Evolutionary conservation across 2,888 invertebrate species (phyloP).

Genomic region (Trichopoda pennipes): DNA sequence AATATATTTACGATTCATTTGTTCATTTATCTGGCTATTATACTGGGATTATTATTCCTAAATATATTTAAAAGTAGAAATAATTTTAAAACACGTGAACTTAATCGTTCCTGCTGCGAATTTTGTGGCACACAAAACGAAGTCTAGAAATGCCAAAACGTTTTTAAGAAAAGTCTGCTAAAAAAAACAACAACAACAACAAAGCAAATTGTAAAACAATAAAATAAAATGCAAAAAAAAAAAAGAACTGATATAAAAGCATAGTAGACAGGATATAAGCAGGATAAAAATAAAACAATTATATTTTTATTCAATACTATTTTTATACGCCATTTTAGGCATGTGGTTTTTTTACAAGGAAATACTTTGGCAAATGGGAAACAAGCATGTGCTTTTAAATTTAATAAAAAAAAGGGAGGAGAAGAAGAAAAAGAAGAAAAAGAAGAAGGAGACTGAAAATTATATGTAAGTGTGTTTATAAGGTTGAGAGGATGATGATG

Average conservation of each 20-base stretch:
- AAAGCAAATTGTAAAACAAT: constrained; percentile 25
- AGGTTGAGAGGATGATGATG: neutral
- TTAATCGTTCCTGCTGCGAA: constrained; percentile 62
- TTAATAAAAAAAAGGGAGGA: neutral
- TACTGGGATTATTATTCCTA: neutral
- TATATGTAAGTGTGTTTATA: constrained; percentile 4
- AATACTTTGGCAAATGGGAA: constrained; percentile 54
- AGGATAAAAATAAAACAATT: constrained; percentile 67
- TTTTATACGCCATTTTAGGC: constrained; percentile 59
- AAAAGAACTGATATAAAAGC: neutral
- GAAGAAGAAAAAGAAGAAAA: no score
- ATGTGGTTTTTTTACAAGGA: constrained; percentile 53
- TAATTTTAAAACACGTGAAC: constrained; percentile 59
- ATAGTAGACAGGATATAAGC: constrained; percentile 55
- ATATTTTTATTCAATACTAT: constrained; percentile 57
- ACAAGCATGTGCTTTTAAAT: constrained; percentile 31
- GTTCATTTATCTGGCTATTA: neutral
- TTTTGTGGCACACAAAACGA: constrained; percentile 14
- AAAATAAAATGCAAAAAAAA: neutral
- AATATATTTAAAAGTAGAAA: neutral
- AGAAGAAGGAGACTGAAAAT: constrained; percentile 20
- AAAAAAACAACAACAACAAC: no score
- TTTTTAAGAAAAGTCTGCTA: constrained; percentile 42
- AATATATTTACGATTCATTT: neutral
- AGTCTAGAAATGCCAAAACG: constrained; percentile 8